Conservation (phyloP, 2,797 vertebrate genomes). For the Brachyrhaphis roseni region DNA sequence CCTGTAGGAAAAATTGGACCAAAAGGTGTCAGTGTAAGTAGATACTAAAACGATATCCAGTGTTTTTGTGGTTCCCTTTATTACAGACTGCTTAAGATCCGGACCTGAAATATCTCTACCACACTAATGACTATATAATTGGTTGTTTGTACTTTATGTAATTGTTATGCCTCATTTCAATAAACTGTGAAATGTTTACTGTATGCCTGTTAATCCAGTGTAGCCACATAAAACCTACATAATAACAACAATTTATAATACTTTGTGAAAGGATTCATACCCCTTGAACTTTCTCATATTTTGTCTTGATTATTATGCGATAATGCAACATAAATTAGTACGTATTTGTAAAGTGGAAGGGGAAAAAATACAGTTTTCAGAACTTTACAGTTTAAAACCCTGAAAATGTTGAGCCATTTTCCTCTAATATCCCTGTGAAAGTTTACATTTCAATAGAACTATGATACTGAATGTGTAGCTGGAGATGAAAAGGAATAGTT, state of each 20-base stretch:
- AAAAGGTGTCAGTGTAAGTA: constrained; percentile 92
- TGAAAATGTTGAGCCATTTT: background rate
- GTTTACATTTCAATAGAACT: background rate
- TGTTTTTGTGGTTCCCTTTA: background rate
- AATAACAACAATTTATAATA: constrained; percentile 41
- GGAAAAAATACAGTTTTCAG: background rate
- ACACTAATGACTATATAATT: background rate
- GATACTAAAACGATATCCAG: background rate
- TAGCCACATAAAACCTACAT: constrained; percentile 31
- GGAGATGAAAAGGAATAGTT: background rate
- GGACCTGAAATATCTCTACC: background rate
- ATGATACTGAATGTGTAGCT: background rate
- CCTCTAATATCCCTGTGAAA: background rate
- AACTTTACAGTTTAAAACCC: background rate
- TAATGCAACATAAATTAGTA: background rate
- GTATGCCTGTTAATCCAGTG: constrained; percentile 39
- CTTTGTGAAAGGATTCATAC: background rate
- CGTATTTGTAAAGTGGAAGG: background rate
- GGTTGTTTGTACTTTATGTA: constrained; percentile 19
- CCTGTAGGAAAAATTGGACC: constrained; percentile 90
- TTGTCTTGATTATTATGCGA: background rate
- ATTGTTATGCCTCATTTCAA: constrained; percentile 22
- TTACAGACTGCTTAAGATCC: background rate
- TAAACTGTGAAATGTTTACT: constrained; percentile 35
- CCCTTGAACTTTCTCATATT: background rate